Percentiles rank a stretch among this genome's conserved stretches.
phyloP scores from a whole-genome alignment of 2,888 invertebrate species.

The Carpatolechia fugitivella region DNA sequence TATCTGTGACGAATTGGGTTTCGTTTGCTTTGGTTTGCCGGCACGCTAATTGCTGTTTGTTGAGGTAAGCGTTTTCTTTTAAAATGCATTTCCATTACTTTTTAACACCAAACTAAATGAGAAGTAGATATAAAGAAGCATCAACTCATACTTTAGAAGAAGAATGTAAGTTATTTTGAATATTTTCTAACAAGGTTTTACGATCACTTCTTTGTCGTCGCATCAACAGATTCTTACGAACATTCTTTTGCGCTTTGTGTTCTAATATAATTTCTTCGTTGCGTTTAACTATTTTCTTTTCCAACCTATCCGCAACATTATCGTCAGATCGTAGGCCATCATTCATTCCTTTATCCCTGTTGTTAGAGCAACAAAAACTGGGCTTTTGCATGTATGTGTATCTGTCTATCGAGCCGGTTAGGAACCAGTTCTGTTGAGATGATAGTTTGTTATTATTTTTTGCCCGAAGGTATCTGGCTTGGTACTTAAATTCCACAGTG shows the following conservation, averaged over 20 bases:
- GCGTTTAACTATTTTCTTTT: constrained; percentile 1
- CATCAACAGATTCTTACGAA: background rate
- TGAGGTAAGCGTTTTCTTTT: constrained; percentile 58
- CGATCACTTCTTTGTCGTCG: background rate
- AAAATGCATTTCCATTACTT: constrained; percentile 26
- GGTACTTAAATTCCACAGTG: constrained; percentile 28
- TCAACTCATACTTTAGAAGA: background rate
- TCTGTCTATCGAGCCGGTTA: constrained; percentile 35
- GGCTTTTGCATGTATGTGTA: constrained; percentile 44
- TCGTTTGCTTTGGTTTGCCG: constrained; percentile 55
- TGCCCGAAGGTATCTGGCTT: constrained; percentile 41
- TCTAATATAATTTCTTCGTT: background rate
- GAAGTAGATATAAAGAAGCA: background rate
- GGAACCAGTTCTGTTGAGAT: constrained; percentile 68
- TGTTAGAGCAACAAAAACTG: constrained; percentile 48
- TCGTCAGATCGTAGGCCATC: constrained; percentile 21
- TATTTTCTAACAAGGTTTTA: constrained; percentile 1
- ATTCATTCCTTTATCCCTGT: constrained; percentile 37
- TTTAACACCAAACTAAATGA: background rate
- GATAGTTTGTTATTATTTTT: constrained; percentile 72
- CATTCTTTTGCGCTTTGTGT: background rate
- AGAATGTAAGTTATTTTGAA: constrained; percentile 21
- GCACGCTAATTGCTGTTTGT: constrained; percentile 63
- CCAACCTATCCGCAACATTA: background rate
- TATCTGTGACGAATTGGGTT: constrained; percentile 44